Conservation (phyloP, 2,797 vertebrate species). For the Nyctibius grandis region DNA sequence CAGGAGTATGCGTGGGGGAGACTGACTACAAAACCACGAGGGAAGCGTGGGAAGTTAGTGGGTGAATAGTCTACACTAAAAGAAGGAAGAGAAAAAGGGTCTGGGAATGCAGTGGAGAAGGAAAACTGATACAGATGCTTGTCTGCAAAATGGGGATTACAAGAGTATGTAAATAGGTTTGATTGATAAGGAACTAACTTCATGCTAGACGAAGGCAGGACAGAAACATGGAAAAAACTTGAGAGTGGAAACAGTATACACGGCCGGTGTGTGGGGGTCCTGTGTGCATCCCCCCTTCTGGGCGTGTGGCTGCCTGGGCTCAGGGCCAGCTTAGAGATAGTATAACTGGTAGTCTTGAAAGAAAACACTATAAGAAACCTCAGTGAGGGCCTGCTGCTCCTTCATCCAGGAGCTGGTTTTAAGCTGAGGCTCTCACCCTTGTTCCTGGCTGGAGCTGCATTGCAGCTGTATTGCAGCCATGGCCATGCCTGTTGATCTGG, state of each 20-base stretch:
- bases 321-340: not conserved
- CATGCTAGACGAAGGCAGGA: not conserved
- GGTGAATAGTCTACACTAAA: not conserved
- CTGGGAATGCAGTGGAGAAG: not conserved
- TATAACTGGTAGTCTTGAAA: not conserved
- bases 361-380: not conserved
- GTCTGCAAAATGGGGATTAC: not conserved
- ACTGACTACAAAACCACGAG: not conserved
- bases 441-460: not conserved
- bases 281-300: not conserved
- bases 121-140: not conserved
- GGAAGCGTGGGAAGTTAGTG: not conserved
- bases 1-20: not conserved
- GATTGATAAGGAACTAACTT: not conserved
- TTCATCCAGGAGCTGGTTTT: not conserved
- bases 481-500: not conserved
- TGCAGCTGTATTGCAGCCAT: not conserved
- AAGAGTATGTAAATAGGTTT: not conserved
- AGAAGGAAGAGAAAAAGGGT: not conserved
- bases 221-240: not conserved
- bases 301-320: not conserved
- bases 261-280: accelerated
- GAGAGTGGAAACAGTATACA: not conserved
- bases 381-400: not conserved
- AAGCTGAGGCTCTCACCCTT: not conserved